Evolutionary conservation across 2,797 vertebrate species (phyloP).

Genomic region (Stomatorhinus walkeri): DNA sequence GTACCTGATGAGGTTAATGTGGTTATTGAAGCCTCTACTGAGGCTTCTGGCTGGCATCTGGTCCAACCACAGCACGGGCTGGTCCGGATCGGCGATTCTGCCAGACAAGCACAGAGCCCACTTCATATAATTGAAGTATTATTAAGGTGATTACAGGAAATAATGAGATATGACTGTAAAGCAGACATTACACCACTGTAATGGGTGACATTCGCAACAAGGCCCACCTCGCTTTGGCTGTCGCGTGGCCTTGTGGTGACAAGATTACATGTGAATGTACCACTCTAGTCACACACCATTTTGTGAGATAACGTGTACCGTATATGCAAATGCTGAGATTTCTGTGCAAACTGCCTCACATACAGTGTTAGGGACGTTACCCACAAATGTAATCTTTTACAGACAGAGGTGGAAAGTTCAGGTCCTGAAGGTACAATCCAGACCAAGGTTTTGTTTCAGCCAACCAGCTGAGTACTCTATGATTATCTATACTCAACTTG

Average conservation of each 20-base stretch:
- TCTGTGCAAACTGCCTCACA: background rate
- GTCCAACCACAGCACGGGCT: slow-evolving; percentile 94
- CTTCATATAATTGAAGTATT: background rate
- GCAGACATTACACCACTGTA: background rate
- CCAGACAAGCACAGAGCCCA: slow-evolving; percentile 22
- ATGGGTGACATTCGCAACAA: background rate
- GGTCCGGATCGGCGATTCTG: slow-evolving; percentile 93
- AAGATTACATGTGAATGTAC: background rate
- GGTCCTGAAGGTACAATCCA: background rate
- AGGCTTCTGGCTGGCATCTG: slow-evolving; percentile 92
- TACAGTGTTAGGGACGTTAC: background rate
- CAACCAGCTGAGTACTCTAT: background rate
- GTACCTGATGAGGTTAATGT: slow-evolving; percentile 96
- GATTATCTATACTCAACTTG: background rate
- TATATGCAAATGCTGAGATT: background rate
- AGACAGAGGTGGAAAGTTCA: background rate
- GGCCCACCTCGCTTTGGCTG: background rate
- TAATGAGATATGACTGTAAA: background rate
- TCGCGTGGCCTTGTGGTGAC: background rate
- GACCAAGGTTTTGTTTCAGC: background rate
- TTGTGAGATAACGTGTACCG: background rate
- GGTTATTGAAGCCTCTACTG: slow-evolving; percentile 93
- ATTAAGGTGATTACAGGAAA: background rate
- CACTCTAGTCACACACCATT: background rate
- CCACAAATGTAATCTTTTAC: background rate